Evolutionary conservation across 2,888 invertebrate species (phyloP).

Genomic region (Oxycera nigricornis): DNA sequence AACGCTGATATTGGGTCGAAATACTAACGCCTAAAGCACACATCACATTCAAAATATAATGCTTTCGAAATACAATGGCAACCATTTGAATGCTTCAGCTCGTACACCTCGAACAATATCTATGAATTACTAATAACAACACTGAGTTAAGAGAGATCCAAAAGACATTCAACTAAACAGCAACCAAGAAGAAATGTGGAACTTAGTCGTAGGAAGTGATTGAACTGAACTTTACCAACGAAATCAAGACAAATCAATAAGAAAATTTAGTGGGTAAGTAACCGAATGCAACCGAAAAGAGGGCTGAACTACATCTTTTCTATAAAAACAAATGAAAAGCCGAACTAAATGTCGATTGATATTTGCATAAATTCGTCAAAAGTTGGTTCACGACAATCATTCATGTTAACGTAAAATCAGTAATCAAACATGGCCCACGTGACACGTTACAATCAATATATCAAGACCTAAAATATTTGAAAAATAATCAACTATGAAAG

Average conservation of each 20-base stretch:
- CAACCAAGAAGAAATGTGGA: background rate
- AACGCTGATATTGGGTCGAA: no score
- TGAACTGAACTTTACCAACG: background rate
- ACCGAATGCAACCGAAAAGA: background rate
- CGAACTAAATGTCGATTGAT: background rate
- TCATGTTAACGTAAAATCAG: conserved; percentile 45
- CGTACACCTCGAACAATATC: conserved; percentile 18
- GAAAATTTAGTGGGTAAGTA: background rate
- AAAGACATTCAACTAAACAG: conserved; percentile 58
- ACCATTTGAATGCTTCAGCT: background rate
- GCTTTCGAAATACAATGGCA: conserved; percentile 1
- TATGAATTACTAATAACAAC: conserved; percentile 22
- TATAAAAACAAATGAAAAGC: background rate
- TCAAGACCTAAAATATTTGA: conserved; percentile 44
- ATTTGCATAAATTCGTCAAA: conserved; percentile 16
- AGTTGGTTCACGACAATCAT: conserved; percentile 45
- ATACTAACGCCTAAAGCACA: conserved; percentile 43
- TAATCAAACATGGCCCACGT: conserved; percentile 48
- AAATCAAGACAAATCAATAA: background rate
- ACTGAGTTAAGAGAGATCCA: conserved; percentile 56
- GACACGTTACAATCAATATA: conserved; percentile 47
- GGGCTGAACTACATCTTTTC: background rate
- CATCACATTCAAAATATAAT: conserved; percentile 41
- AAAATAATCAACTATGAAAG: conserved; percentile 37
- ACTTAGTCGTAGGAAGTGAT: background rate